A percentile compares a stretch with the other conserved stretches of the same genome.
Conservation (phyloP, 2,888 invertebrate genomes). For the Drosophila anomelani region DNA sequence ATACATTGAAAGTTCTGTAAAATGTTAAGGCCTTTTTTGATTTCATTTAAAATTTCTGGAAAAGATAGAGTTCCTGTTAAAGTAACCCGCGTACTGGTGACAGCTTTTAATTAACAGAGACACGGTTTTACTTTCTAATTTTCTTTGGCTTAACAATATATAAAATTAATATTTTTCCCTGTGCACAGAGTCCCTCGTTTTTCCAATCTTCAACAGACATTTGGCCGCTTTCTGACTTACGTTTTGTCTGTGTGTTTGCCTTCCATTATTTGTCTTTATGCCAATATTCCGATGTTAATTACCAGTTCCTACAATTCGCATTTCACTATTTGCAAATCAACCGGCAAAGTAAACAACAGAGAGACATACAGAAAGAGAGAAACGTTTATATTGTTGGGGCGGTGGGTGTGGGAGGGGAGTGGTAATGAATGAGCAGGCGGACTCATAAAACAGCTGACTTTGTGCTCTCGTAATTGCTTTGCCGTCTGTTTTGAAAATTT, state of each 20-base stretch:
- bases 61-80: background rate
- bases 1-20: too few relatives aligned
- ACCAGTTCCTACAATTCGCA: slow-evolving; percentile 36
- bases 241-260: slow-evolving; percentile 33
- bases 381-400: background rate
- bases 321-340: slow-evolving; percentile 45
- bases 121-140: background rate
- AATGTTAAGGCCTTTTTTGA: too few relatives aligned
- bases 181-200: slow-evolving; percentile 10
- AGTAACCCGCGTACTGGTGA: background rate
- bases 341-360: slow-evolving; percentile 62
- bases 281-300: slow-evolving; percentile 41
- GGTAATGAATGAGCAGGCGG: slow-evolving; percentile 7
- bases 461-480: slow-evolving; percentile 13
- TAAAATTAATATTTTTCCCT: slow-evolving; percentile 3
- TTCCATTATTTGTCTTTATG: slow-evolving; percentile 45
- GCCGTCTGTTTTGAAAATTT: slow-evolving; percentile 18
- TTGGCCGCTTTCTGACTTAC: slow-evolving; percentile 35
- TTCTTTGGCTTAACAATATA: background rate
- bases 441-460: slow-evolving; percentile 60
- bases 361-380: slow-evolving; percentile 12
- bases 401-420: background rate
- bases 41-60: background rate
- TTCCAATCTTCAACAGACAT: slow-evolving; percentile 27
- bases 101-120: background rate